Conservation (phyloP, 2,113 vertebrate genomes). For the Neofelis nebulosa region DNA sequence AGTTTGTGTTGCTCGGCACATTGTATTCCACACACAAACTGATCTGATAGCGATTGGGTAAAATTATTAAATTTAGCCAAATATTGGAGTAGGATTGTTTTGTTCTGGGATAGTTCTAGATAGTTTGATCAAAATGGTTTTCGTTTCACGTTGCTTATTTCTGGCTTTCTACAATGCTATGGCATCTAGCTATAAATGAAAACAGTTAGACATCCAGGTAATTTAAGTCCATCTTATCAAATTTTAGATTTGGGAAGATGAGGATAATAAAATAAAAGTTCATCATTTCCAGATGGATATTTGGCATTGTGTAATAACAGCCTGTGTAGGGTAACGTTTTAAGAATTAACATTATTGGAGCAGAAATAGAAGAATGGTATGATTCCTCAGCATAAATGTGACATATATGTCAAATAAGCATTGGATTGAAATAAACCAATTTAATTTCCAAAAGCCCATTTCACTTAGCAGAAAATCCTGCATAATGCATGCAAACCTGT, state of each 20-base stretch:
- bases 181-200: not conserved
- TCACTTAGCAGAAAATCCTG: slow-evolving; percentile 66
- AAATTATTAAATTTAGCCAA: slow-evolving; percentile 47
- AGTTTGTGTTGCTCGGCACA: slow-evolving; percentile 16
- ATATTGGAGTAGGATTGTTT: not conserved
- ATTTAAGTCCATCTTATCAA: slow-evolving; percentile 37
- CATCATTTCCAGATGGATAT: slow-evolving; percentile 53
- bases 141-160: not conserved
- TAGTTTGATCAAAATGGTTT: not conserved
- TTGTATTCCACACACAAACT: slow-evolving; percentile 1
- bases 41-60: slow-evolving; percentile 20
- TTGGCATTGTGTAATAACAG: slow-evolving; percentile 23
- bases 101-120: not conserved
- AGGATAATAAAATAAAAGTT: slow-evolving; percentile 12
- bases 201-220: not conserved
- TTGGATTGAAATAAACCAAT: slow-evolving; percentile 58
- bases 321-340: slow-evolving; percentile 46
- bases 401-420: slow-evolving; percentile 71
- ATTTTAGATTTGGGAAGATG: slow-evolving; percentile 19
- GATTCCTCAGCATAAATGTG: slow-evolving; percentile 65
- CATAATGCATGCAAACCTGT: slow-evolving; percentile 67
- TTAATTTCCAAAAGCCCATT: slow-evolving; percentile 60
- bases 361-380: slow-evolving; percentile 51
- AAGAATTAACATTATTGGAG: slow-evolving; percentile 71
- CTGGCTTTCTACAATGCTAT: not conserved